A percentile compares a stretch with the other conserved stretches of the same genome.
phyloP scores from a whole-genome alignment of 2,888 invertebrate genomes.

The Azorinus chamasolen region DNA sequence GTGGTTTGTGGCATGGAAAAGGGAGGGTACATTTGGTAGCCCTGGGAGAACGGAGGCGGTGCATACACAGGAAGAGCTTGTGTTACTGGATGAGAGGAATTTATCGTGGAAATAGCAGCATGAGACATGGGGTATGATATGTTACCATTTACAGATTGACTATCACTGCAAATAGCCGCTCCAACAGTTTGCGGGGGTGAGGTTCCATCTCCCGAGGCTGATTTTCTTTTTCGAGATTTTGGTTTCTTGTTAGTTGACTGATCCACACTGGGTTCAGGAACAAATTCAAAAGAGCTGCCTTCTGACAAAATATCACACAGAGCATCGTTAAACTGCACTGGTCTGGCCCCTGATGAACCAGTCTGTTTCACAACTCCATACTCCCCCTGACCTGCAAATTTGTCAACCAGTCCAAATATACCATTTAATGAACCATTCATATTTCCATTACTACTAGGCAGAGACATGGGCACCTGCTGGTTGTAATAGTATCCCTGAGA shows the following conservation, averaged over 20 bases:
- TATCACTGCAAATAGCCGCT: neutral
- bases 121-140: no score
- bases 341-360: slow-evolving; percentile 33
- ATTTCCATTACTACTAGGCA: slow-evolving; percentile 19
- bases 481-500: neutral
- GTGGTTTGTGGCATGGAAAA: no score
- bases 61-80: no score
- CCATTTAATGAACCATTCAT: slow-evolving; percentile 51
- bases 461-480: slow-evolving; percentile 24
- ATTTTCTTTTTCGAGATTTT: no score
- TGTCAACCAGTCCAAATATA: slow-evolving; percentile 56
- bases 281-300: slow-evolving; percentile 22
- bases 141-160: neutral
- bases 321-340: slow-evolving; percentile 63
- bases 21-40: no score
- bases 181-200: no score
- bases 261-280: neutral
- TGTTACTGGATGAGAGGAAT: no score
- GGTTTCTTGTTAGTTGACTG: no score
- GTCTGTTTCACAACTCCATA: slow-evolving; percentile 41
- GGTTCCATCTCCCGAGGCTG: no score
- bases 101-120: no score
- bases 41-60: no score
- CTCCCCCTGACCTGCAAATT: slow-evolving; percentile 40
- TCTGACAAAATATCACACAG: slow-evolving; percentile 58